Base-by-base conservation (phyloP, 2,888 invertebrate genomes). In the Gymnosoma rotundatum region DNA sequence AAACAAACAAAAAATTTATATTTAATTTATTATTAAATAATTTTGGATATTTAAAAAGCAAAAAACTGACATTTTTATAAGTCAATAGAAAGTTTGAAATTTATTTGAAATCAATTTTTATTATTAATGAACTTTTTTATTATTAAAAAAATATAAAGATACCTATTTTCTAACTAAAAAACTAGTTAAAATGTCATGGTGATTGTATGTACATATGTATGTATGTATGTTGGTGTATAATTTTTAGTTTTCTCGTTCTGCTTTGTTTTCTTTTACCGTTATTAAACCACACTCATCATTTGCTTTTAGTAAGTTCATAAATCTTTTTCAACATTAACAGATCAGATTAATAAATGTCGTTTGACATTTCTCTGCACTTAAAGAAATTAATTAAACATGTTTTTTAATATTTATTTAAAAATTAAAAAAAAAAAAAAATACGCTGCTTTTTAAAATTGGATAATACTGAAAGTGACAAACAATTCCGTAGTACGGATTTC, bases 221-320 rank as follows among this genome's bases (percentile, higher is more conserved):
- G 16, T 3, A 48, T n/a, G 45, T 48, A n/a, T 16, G 3, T 56
- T 36, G 4, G 25, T 42, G 10, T 42, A 42, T 42, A 12, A 2
- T 20, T 36, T 5, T 18, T 74, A 25, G 10, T 64, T 58, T 8
- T 60, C 36, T n/a, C 36, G 9, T 48, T 48, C 48, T 18, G 9
- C 9, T 36, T 32, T 56, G 58, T 25, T 56, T 64, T 42, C 21
- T 50, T 67, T n/a, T 18, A 18, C 36, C 36, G 52, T 52, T 78
- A 78, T 69, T 61, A 18, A 58, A 60, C 14, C 12, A 70, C 45
- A 58, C 12, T 25, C 60, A 76, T 78, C 58, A 16, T 20, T 63
- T 42, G 42, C 42, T 69, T 61, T 61, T 25, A 60, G 25, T 18
- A 61, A 54, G 69, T 0, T 21, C 42, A 78, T 69, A 76, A 67